Evolutionary conservation across 1,140 invertebrate genomes (phyloP).

Genomic region (Mamestra configurata): DNA sequence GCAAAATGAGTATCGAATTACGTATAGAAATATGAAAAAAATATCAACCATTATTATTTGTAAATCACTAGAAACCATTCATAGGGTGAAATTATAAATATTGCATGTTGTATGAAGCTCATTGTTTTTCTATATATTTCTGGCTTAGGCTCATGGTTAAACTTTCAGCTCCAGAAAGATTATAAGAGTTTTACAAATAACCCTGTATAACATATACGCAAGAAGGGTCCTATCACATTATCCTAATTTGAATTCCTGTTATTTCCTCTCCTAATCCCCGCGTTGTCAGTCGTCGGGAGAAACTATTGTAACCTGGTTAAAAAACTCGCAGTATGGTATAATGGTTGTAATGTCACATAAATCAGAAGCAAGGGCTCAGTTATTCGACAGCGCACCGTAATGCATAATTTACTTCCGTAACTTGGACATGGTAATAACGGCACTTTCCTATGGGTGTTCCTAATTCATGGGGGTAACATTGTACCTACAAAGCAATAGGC

Average conservation of each 20-base stretch:
- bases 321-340: conserved; percentile 10
- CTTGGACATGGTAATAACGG: conserved; percentile 23
- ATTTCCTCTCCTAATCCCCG: conserved; percentile 48
- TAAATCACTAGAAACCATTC: too few relatives aligned
- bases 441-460: background rate
- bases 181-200: too few relatives aligned
- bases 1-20: too few relatives aligned
- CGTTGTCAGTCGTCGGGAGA: conserved; percentile 56
- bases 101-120: too few relatives aligned
- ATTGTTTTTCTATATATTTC: too few relatives aligned
- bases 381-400: conserved; percentile 27
- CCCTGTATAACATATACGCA: too few relatives aligned
- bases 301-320: conserved; percentile 51
- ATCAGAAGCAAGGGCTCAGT: conserved; percentile 52
- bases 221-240: background rate
- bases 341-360: conserved; percentile 49
- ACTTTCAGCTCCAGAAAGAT: too few relatives aligned
- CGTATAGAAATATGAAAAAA: too few relatives aligned
- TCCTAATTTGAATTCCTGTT: background rate
- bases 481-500: background rate
- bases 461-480: background rate
- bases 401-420: conserved; percentile 36
- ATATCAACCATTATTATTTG: too few relatives aligned
- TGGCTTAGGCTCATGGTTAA: too few relatives aligned
- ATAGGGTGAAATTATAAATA: too few relatives aligned